Conservation (phyloP, 2,113 vertebrate genomes). For the Oryzias javanicus region DNA sequence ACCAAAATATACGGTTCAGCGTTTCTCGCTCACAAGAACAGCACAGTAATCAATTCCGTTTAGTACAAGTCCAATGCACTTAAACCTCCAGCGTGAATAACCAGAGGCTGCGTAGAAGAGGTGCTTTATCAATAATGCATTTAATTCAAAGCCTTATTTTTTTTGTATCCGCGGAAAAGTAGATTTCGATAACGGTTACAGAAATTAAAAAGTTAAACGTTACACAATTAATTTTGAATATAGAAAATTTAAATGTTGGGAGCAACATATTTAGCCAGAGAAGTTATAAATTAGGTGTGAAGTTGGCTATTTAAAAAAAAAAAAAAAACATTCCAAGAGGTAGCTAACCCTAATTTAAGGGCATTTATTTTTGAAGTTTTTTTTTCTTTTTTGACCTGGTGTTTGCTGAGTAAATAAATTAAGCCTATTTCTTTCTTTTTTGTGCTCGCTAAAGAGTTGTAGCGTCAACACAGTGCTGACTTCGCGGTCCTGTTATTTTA, state of each 20-base stretch:
- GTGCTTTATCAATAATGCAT: conserved; percentile 77
- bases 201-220: neutral
- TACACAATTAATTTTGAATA: neutral
- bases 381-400: neutral
- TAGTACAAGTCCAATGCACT: conserved; percentile 80
- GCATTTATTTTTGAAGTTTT: neutral
- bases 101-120: conserved; percentile 70
- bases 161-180: conserved; percentile 13
- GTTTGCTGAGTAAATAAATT: neutral
- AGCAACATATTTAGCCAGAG: neutral
- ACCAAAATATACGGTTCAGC: conserved; percentile 62
- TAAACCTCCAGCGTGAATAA: conserved; percentile 74
- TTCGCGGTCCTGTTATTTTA: conserved; percentile 36
- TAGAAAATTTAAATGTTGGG: neutral
- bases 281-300: too few relatives aligned
- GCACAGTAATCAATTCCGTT: conserved; percentile 75
- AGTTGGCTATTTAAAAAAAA: too few relatives aligned
- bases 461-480: conserved; percentile 48
- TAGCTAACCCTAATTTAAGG: neutral
- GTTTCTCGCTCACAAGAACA: conserved; percentile 60
- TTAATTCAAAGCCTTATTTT: conserved; percentile 68
- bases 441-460: neutral
- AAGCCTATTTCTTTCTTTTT: neutral
- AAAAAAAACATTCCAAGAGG: too few relatives aligned
- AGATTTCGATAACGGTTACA: neutral